phyloP scores from a whole-genome alignment of 1,140 invertebrate species.

The Anthonomus grandis region DNA sequence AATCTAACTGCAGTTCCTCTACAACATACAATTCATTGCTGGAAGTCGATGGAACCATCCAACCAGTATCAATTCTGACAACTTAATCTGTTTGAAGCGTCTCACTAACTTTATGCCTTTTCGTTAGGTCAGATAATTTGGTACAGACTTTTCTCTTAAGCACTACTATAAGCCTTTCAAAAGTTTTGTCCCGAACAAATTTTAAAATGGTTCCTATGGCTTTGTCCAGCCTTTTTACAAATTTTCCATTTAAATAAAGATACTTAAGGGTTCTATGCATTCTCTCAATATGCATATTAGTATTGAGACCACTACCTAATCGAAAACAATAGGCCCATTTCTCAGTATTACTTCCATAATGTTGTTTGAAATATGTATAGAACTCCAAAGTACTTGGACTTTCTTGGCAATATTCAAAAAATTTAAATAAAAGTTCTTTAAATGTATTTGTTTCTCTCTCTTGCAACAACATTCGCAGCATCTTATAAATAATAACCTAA shows the following conservation, averaged over 20 bases:
- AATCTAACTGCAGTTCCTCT: slow-evolving; percentile 6
- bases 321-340: slow-evolving; percentile 20
- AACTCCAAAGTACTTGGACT: slow-evolving; percentile 9
- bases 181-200: slow-evolving; percentile 22
- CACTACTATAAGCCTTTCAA: slow-evolving; percentile 3
- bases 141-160: slow-evolving; percentile 15
- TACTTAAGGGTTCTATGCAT: slow-evolving; percentile 21
- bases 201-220: slow-evolving; percentile 5
- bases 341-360: slow-evolving; percentile 12
- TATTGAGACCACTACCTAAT: slow-evolving; percentile 11
- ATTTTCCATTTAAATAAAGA: slow-evolving; percentile 15
- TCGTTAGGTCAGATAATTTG: slow-evolving; percentile 5
- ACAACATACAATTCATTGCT: slow-evolving; percentile 8
- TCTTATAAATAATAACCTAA: slow-evolving; percentile 3
- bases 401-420: too few species aligned
- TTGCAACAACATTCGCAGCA: slow-evolving; percentile 4
- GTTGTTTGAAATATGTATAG: slow-evolving; percentile 9
- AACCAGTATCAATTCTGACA: not conserved
- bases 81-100: slow-evolving; percentile 8
- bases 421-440: too few species aligned
- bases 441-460: too few species aligned
- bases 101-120: slow-evolving; percentile 12
- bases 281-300: slow-evolving; percentile 21
- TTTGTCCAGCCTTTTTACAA: slow-evolving; percentile 16
- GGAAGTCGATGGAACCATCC: slow-evolving; percentile 13